These are phyloP conservation scores for Psittacula derbiana DNA, from an alignment of 2,797 vertebrate genomes.

Conservation along the genomic window DNA sequence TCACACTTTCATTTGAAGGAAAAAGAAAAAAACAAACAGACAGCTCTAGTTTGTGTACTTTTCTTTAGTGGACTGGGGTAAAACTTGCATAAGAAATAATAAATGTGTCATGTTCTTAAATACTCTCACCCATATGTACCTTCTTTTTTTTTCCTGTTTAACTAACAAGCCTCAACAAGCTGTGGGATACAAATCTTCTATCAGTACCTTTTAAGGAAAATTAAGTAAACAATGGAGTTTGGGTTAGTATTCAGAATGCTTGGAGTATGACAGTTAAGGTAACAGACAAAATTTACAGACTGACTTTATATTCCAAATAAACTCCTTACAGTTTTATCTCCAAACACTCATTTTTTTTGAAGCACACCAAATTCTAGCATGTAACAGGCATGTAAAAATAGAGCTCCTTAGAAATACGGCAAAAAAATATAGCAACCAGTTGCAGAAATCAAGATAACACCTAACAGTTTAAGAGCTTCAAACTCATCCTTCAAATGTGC, in stretches of 20 bases:
- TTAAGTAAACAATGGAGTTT: neutral
- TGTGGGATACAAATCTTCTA: neutral
- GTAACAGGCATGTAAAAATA: neutral
- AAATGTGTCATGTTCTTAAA: neutral
- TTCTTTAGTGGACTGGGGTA: neutral
- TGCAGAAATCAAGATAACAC: neutral
- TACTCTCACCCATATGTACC: neutral
- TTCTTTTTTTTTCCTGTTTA: neutral
- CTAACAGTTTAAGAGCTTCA: neutral
- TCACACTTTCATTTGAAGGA: neutral
- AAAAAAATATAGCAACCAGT: neutral
- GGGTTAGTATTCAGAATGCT: neutral
- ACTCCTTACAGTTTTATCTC: neutral
- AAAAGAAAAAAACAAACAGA: neutral
- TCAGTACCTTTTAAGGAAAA: neutral
- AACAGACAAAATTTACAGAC: neutral
- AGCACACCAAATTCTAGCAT: neutral
- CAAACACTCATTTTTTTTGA: neutral
- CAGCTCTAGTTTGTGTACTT: neutral
- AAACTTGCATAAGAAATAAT: neutral
- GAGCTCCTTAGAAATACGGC: neutral
- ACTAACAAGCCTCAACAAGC: neutral
- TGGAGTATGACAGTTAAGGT: neutral
- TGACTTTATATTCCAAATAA: neutral
- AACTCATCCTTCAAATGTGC: neutral